Percentiles rank a stretch among this genome's conserved stretches.
Evolutionary conservation across 2,113 vertebrate species (phyloP).

Genomic region (Festucalex cinctus): DNA sequence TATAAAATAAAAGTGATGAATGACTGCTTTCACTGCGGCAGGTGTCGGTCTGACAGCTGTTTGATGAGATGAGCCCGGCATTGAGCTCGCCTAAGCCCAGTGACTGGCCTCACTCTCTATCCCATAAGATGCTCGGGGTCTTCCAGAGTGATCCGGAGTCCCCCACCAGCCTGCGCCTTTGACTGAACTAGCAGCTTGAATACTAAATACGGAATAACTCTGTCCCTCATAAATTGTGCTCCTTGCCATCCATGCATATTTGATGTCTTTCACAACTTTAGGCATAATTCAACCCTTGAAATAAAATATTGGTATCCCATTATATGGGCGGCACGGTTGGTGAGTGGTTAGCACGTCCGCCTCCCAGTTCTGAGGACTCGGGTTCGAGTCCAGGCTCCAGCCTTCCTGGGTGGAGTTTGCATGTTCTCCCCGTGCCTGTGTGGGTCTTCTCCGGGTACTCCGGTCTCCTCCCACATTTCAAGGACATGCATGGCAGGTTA

Average conservation of each 20-base stretch:
- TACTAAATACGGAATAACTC: conserved; percentile 53
- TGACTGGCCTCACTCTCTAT: conserved; percentile 57
- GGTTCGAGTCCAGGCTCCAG: no score
- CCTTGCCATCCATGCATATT: conserved; percentile 59
- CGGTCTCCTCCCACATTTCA: no score
- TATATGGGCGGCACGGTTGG: no score
- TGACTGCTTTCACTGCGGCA: conserved; percentile 49
- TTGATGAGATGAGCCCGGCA: conserved; percentile 69
- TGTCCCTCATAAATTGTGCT: conserved; percentile 52
- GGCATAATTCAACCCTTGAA: neutral
- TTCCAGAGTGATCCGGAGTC: conserved; percentile 59
- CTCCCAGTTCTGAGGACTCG: no score
- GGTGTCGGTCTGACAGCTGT: conserved; percentile 69
- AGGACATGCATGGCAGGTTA: no score
- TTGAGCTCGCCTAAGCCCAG: conserved; percentile 69
- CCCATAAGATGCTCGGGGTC: conserved; percentile 68
- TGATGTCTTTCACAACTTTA: conserved; percentile 32
- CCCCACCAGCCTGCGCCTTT: conserved; percentile 56
- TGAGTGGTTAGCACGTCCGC: no score
- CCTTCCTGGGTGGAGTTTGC: no score
- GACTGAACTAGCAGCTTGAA: conserved; percentile 57
- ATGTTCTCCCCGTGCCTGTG: no score
- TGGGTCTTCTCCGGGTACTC: no score
- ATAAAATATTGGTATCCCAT: neutral
- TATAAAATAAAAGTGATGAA: conserved; percentile 9